These are phyloP conservation scores for Pyrocephalus nanus DNA, from an alignment of 2,797 vertebrate species.

Conservation along the genomic window DNA sequence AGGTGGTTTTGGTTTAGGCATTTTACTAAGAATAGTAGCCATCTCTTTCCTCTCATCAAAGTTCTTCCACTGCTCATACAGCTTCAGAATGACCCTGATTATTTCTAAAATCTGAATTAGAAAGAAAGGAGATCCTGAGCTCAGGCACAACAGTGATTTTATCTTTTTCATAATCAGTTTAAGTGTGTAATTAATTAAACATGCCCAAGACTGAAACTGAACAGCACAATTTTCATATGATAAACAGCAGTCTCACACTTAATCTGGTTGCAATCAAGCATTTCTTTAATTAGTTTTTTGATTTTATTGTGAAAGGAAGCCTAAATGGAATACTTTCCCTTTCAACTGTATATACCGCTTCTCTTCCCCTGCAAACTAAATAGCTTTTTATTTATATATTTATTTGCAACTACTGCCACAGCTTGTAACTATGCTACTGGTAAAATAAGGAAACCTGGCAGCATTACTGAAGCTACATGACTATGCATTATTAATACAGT, in stretches of 20 bases:
- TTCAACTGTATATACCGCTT: not conserved
- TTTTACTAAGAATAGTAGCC: conserved; percentile 94
- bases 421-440: not conserved
- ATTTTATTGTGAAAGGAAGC: not conserved
- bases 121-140: conserved; percentile 22
- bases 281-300: not conserved
- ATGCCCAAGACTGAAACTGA: not conserved
- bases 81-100: conserved; percentile 97
- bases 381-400: not conserved
- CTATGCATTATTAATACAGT: not conserved
- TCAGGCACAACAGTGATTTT: not conserved
- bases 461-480: not conserved
- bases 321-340: not conserved
- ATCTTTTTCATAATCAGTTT: not conserved
- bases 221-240: not conserved
- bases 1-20: conserved; percentile 99
- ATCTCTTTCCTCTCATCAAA: conserved; percentile 99
- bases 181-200: not conserved
- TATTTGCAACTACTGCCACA: not conserved
- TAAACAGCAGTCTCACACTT: not conserved
- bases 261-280: not conserved
- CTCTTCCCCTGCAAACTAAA: not conserved
- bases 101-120: conserved; percentile 94
- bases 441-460: not conserved
- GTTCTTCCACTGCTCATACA: conserved; percentile 99